Conservation (phyloP, 1,140 invertebrate genomes). For the Aphaenogaster floridana region DNA sequence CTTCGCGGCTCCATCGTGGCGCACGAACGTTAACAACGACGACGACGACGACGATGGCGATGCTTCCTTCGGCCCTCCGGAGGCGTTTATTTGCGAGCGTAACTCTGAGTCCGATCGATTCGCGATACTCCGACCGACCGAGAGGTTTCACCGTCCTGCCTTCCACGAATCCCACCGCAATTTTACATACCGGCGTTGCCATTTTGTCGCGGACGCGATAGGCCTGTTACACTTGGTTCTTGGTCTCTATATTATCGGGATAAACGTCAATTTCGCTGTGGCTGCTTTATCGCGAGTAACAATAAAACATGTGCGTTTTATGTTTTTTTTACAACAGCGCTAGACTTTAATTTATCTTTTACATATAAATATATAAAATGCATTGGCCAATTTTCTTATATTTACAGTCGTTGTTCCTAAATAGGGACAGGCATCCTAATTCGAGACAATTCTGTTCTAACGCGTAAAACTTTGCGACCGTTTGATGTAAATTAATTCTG, state of each 20-base stretch:
- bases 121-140: slow-evolving; percentile 71
- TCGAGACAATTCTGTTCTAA: too few relatives aligned
- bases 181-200: slow-evolving; percentile 34
- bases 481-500: too few relatives aligned
- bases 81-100: slow-evolving; percentile 73
- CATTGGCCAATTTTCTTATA: neutral
- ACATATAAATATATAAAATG: neutral
- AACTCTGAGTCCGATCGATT: slow-evolving; percentile 79
- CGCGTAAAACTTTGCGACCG: too few relatives aligned
- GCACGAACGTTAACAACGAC: slow-evolving; percentile 7
- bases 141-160: slow-evolving; percentile 51
- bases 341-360: neutral
- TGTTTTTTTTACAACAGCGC: neutral
- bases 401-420: neutral
- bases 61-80: slow-evolving; percentile 46
- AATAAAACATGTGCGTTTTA: neutral
- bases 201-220: slow-evolving; percentile 49
- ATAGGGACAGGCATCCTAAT: too few relatives aligned
- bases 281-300: neutral
- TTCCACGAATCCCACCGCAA: slow-evolving; percentile 12
- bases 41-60: neutral
- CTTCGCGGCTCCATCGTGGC: neutral
- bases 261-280: neutral
- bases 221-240: neutral
- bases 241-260: neutral